Evolutionary conservation across 2,797 vertebrate species (phyloP).

Genomic region (Poecilia wingei): DNA sequence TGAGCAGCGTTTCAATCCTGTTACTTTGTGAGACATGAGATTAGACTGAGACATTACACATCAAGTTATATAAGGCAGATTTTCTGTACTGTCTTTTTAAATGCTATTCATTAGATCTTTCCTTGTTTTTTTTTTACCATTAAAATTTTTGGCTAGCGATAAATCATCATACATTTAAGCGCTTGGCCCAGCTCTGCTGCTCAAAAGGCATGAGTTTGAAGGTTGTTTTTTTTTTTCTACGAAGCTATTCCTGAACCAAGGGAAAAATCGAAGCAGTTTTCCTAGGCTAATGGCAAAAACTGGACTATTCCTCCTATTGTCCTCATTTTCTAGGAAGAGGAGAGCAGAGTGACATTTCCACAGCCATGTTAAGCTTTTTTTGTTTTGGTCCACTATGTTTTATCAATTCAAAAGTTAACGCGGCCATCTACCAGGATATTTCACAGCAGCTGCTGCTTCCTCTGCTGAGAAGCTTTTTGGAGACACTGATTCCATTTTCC

Average conservation of each 20-base stretch:
- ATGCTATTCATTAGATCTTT: not conserved
- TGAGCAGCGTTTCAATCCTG: constrained; percentile 8
- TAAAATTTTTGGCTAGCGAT: not conserved
- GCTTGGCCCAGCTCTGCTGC: constrained; percentile 5
- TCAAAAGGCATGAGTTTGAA: not conserved
- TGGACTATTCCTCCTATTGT: not conserved
- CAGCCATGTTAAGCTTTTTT: not conserved
- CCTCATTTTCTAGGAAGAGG: not conserved
- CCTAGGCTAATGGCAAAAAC: not conserved
- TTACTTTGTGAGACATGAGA: constrained; percentile 21
- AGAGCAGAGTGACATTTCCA: not conserved
- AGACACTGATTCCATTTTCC: not conserved
- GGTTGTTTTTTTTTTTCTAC: not conserved
- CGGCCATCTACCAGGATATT: not conserved
- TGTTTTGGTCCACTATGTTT: constrained; percentile 1
- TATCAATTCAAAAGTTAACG: not conserved
- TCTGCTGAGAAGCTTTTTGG: not conserved
- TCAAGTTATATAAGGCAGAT: constrained; percentile 1
- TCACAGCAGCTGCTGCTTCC: not conserved
- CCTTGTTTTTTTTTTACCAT: not conserved
- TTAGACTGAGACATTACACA: constrained; percentile 6
- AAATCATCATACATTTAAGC: not conserved
- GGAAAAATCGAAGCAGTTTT: not conserved
- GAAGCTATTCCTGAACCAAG: not conserved
- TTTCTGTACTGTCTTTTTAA: not conserved